Conservation (phyloP, 2,797 vertebrate species). For the Arctocebus calabarensis region DNA sequence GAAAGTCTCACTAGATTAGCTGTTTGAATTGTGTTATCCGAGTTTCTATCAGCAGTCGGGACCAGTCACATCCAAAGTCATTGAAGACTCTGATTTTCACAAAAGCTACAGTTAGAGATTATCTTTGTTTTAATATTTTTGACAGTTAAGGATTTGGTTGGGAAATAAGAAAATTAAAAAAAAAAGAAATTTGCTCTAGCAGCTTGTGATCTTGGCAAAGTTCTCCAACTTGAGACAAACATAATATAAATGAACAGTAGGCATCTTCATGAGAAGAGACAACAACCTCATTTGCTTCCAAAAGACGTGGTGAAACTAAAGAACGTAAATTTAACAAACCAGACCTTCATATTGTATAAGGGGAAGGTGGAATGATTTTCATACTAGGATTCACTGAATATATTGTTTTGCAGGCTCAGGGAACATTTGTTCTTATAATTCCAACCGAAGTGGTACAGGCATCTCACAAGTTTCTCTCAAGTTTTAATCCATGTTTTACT, state of each 20-base stretch:
- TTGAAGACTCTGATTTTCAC: slow-evolving; percentile 65
- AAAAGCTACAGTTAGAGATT: slow-evolving; percentile 66
- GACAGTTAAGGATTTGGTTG: slow-evolving; percentile 63
- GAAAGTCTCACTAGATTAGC: slow-evolving; percentile 74
- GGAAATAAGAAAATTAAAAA: slow-evolving; percentile 72
- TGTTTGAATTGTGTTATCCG: slow-evolving; percentile 71
- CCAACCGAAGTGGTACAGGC: not conserved
- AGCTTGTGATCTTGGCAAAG: slow-evolving; percentile 60
- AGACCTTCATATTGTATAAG: not conserved
- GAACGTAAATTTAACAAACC: not conserved
- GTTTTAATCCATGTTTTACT: slow-evolving; percentile 17
- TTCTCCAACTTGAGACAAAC: slow-evolving; percentile 65
- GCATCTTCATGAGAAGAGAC: not conserved
- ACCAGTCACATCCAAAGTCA: slow-evolving; percentile 62
- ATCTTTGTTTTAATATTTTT: slow-evolving; percentile 65
- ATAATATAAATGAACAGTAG: slow-evolving; percentile 18
- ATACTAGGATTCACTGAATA: not conserved
- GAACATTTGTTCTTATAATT: not conserved
- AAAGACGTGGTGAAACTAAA: not conserved
- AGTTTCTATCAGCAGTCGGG: slow-evolving; percentile 70
- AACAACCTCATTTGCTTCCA: not conserved
- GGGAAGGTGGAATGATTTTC: not conserved
- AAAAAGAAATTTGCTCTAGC: slow-evolving; percentile 58
- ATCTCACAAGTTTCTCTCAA: not conserved
- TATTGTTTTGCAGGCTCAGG: not conserved